Conservation (phyloP, 2,888 invertebrate genomes). For the Epistrophella euchroma region DNA sequence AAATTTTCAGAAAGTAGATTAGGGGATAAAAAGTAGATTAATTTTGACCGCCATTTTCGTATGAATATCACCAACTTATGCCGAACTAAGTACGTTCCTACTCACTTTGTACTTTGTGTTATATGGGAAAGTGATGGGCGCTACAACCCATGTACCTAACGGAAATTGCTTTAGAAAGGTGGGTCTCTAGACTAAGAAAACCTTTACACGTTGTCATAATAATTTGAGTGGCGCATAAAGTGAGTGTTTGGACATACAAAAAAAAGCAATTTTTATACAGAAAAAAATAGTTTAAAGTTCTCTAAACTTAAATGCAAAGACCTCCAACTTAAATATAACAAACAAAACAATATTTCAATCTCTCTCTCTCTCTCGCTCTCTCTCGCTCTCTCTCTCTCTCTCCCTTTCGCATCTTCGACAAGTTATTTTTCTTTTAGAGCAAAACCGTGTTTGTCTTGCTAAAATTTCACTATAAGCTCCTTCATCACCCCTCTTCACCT, state of each 20-base stretch:
- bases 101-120: too few relatives aligned
- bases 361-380: not conserved
- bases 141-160: too few relatives aligned
- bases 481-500: not conserved
- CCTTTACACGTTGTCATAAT: not conserved
- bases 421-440: not conserved
- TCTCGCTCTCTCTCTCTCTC: not conserved
- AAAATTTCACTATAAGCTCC: not conserved
- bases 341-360: not conserved
- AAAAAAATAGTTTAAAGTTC: not conserved
- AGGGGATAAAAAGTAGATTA: too few relatives aligned
- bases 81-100: too few relatives aligned
- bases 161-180: too few relatives aligned
- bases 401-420: not conserved
- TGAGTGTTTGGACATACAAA: not conserved
- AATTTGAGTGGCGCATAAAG: not conserved
- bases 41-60: too few relatives aligned
- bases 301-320: not conserved
- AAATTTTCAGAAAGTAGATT: too few relatives aligned
- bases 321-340: not conserved
- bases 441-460: slow-evolving; percentile 1
- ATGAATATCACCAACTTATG: too few relatives aligned
- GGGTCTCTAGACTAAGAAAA: too few relatives aligned
- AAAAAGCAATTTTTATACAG: not conserved
- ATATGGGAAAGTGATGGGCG: too few relatives aligned